These are phyloP conservation scores for Hydriomena furcata DNA, from an alignment of 2,888 invertebrate genomes.

Conservation along the genomic window DNA sequence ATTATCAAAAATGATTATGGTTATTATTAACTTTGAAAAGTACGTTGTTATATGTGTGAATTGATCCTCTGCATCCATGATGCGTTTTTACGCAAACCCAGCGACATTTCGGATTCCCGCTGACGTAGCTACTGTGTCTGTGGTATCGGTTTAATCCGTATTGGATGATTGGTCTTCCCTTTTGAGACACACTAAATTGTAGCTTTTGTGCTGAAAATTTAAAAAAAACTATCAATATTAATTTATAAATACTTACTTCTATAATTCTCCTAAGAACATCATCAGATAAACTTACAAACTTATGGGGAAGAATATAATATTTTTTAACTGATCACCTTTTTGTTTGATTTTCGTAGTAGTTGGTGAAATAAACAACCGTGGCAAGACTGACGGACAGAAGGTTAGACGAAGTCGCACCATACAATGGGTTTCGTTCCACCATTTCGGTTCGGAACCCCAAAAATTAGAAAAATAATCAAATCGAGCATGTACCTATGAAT, in stretches of 20 bases:
- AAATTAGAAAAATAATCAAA: no score
- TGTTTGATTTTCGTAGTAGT: no score
- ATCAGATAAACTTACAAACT: no score
- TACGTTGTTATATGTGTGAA: constrained; percentile 13
- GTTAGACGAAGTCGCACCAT: no score
- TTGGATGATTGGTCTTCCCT: constrained; percentile 14
- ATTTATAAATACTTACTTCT: background rate
- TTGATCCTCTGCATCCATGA: constrained; percentile 14
- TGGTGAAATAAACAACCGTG: no score
- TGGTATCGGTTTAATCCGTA: constrained; percentile 19
- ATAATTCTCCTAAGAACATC: no score
- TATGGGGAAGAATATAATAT: no score
- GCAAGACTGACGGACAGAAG: no score
- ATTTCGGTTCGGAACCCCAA: no score
- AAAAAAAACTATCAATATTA: background rate
- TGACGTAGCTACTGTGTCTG: constrained; percentile 14
- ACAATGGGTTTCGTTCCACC: no score
- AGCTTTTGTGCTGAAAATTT: background rate
- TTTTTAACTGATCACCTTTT: no score
- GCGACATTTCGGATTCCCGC: constrained; percentile 7
- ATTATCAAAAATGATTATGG: constrained; percentile 10
- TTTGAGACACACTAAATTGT: constrained; percentile 5
- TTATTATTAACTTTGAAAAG: constrained; percentile 12
- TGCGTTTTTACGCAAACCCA: constrained; percentile 17
- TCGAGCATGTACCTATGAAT: background rate